These are phyloP conservation scores for Drosophila vallismaia DNA, from an alignment of 2,888 invertebrate species.

Conservation along the genomic window DNA sequence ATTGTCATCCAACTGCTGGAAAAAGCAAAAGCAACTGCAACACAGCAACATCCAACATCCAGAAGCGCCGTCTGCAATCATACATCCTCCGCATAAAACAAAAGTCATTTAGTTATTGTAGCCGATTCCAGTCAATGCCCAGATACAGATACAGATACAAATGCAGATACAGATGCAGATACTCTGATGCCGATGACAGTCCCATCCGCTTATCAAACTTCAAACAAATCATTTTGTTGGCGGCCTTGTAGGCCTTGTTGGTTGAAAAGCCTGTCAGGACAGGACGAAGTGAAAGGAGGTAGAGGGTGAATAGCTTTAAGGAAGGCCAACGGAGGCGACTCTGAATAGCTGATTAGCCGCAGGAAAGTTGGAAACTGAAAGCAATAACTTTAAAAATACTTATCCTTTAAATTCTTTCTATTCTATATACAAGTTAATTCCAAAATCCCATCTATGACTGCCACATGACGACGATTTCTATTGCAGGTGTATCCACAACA, in stretches of 20 bases:
- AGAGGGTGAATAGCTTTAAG: not conserved
- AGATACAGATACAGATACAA: slow-evolving; percentile 21
- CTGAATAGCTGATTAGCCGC: slow-evolving; percentile 30
- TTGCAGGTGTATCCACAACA: not conserved
- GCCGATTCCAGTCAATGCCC: slow-evolving; percentile 44
- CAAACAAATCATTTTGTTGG: slow-evolving; percentile 76
- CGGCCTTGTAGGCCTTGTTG: slow-evolving; percentile 51
- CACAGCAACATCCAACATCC: slow-evolving; percentile 42
- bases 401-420: not conserved
- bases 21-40: slow-evolving; percentile 19
- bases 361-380: not conserved
- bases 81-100: slow-evolving; percentile 62
- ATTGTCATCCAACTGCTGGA: slow-evolving; percentile 67
- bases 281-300: not conserved
- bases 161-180: slow-evolving; percentile 37
- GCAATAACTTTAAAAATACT: not conserved
- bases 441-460: not conserved
- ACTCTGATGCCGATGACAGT: slow-evolving; percentile 68
- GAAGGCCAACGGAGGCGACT: slow-evolving; percentile 9
- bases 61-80: slow-evolving; percentile 52
- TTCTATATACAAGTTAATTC: not conserved
- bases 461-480: not conserved
- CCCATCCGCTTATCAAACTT: slow-evolving; percentile 81
- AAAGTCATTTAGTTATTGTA: slow-evolving; percentile 74
- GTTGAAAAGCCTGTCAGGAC: not conserved